A percentile compares a stretch with the other conserved stretches of the same genome.
Evolutionary conservation across 37 sponge, comb jelly and placozoan genomes (phyloP).

Genomic region (Chondrilla cf. caribensis): DNA sequence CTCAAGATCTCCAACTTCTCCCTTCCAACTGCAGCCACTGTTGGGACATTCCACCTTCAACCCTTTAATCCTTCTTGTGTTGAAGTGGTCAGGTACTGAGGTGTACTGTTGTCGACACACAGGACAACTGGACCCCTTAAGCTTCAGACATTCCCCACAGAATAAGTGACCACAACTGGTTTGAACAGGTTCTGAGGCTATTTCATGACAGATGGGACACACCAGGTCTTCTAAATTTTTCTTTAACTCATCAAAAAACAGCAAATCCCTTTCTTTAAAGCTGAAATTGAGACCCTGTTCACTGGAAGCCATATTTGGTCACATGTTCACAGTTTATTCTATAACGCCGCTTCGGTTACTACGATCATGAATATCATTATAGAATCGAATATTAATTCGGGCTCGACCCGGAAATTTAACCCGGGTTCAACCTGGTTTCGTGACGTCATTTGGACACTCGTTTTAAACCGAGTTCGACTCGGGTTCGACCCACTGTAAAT

Average conservation of each 20-base stretch:
- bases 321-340: too few relatives aligned
- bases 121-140: not conserved
- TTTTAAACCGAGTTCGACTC: too few relatives aligned
- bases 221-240: conserved; percentile 13
- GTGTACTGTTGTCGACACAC: conserved; percentile 17
- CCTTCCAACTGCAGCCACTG: not conserved
- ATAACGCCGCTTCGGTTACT: too few relatives aligned
- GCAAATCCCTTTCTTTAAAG: not conserved
- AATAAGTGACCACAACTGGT: conserved; percentile 14
- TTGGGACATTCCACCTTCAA: conserved; percentile 8
- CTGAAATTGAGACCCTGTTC: not conserved
- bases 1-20: conserved; percentile 8
- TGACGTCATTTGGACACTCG: too few relatives aligned
- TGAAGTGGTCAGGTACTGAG: conserved; percentile 7
- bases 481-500: too few relatives aligned
- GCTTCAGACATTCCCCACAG: not conserved
- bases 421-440: too few relatives aligned
- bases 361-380: too few relatives aligned
- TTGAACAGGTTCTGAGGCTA: not conserved
- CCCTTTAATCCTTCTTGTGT: not conserved
- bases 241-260: conserved; percentile 19
- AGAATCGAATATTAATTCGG: too few relatives aligned
- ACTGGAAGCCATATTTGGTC: not conserved
- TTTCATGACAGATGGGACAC: conserved; percentile 13
- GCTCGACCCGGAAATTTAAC: too few relatives aligned